A percentile compares a stretch with the other conserved stretches of the same genome.
Conservation (phyloP, 2,797 vertebrate genomes). For the Melanotaenia pygmaea region DNA sequence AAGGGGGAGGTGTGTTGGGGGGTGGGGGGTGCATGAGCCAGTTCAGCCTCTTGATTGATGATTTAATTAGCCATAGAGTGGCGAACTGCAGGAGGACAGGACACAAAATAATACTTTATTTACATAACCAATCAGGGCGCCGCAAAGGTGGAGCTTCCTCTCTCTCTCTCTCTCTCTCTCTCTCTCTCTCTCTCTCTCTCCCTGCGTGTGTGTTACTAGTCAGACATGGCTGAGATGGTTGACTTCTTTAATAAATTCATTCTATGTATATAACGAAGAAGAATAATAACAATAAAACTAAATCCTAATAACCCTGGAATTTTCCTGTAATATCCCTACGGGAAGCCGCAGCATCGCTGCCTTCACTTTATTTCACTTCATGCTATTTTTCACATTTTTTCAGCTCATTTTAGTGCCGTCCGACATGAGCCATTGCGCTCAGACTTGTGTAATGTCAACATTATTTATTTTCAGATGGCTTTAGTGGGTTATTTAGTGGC, state of each 20-base stretch:
- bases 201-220: constrained; percentile 3
- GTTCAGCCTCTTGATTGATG: constrained; percentile 95
- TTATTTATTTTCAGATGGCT: neutral
- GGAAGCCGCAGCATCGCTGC: constrained; percentile 21
- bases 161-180: constrained; percentile 63
- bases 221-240: constrained; percentile 42
- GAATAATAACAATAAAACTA: constrained; percentile 8
- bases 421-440: neutral
- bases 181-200: constrained; percentile 45
- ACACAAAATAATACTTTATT: constrained; percentile 87
- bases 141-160: constrained; percentile 88
- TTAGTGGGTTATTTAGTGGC: neutral
- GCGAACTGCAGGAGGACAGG: constrained; percentile 85
- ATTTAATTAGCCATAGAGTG: constrained; percentile 98
- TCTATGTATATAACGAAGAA: constrained; percentile 42
- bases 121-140: constrained; percentile 92
- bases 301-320: constrained; percentile 37
- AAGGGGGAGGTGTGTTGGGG: neutral
- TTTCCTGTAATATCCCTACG: constrained; percentile 32
- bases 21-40: constrained; percentile 82
- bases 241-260: constrained; percentile 71
- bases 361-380: constrained; percentile 43
- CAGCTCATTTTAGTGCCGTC: neutral
- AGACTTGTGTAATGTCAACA: neutral
- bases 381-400: neutral